Percentiles rank a stretch among this genome's conserved stretches.
Evolutionary conservation across 2,113 vertebrate species (phyloP).

Genomic region (Ceyx melanurus): DNA sequence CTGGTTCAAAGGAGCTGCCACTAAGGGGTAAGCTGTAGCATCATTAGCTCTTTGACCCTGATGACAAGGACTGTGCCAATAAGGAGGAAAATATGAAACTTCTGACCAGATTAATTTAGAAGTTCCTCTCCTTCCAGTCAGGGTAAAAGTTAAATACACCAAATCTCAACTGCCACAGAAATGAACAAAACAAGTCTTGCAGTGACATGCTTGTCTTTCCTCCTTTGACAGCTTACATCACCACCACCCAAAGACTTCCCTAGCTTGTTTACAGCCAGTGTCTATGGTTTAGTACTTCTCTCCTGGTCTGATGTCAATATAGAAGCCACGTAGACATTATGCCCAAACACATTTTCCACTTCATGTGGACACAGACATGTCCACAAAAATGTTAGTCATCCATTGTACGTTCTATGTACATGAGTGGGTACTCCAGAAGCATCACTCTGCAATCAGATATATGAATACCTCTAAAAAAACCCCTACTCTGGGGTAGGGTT

Average conservation of each 20-base stretch:
- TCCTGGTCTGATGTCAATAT: accelerated
- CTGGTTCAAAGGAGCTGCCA: not conserved
- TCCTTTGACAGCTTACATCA: not conserved
- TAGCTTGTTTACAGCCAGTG: not conserved
- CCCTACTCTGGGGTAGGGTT: accelerated
- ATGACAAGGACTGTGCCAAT: not conserved
- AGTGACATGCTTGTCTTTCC: not conserved
- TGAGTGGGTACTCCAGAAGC: not conserved
- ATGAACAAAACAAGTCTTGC: not conserved
- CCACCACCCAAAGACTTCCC: not conserved
- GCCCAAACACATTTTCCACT: not conserved
- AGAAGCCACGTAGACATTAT: not conserved
- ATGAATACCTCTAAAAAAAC: not conserved
- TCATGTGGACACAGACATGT: accelerated
- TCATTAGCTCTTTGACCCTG: not conserved
- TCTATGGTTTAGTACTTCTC: not conserved
- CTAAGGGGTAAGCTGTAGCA: not conserved
- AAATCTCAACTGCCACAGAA: accelerated
- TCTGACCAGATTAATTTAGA: not conserved
- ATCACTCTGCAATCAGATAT: not conserved
- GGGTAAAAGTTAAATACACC: not conserved
- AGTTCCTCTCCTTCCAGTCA: not conserved
- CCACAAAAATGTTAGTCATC: accelerated
- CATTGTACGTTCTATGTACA: accelerated
- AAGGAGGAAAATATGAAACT: not conserved